phyloP scores from a whole-genome alignment of 2,797 vertebrate genomes.

The Agapornis canus region DNA sequence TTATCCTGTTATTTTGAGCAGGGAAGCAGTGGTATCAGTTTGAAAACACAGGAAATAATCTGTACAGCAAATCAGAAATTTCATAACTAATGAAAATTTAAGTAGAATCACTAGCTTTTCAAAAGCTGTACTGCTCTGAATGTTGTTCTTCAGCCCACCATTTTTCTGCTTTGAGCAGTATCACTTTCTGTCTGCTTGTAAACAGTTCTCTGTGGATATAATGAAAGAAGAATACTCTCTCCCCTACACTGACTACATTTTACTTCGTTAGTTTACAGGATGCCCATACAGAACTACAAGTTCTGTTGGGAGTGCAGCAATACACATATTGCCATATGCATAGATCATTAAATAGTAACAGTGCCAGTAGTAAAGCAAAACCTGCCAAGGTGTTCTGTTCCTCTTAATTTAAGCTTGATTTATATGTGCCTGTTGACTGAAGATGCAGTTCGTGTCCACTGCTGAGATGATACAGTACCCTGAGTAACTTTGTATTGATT shows the following conservation, averaged over 20 bases:
- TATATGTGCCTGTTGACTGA: conserved; percentile 55
- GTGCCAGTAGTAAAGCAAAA: conserved; percentile 47
- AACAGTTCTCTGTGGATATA: background rate
- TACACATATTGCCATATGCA: conserved; percentile 36
- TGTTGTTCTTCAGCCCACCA: conserved; percentile 1
- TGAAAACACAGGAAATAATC: background rate
- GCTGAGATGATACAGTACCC: conserved; percentile 49
- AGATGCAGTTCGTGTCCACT: conserved; percentile 53
- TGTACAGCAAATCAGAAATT: conserved; percentile 11
- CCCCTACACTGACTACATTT: background rate
- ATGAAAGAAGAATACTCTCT: background rate
- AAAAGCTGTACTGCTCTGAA: conserved; percentile 22
- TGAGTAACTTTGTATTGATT: conserved; percentile 66
- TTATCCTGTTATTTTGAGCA: conserved; percentile 20
- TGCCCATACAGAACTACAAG: background rate
- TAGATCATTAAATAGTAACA: conserved; percentile 53
- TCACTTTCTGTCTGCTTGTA: background rate
- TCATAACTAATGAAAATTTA: background rate
- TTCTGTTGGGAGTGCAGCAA: conserved; percentile 20
- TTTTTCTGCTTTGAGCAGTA: conserved; percentile 15
- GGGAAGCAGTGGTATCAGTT: background rate
- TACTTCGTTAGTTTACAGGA: background rate
- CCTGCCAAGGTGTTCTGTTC: conserved; percentile 33
- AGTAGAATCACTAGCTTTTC: background rate
- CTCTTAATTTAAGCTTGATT: conserved; percentile 57